Evolutionary conservation across 2,888 invertebrate species (phyloP).

Genomic region (Malthinus seriepunctatus): DNA sequence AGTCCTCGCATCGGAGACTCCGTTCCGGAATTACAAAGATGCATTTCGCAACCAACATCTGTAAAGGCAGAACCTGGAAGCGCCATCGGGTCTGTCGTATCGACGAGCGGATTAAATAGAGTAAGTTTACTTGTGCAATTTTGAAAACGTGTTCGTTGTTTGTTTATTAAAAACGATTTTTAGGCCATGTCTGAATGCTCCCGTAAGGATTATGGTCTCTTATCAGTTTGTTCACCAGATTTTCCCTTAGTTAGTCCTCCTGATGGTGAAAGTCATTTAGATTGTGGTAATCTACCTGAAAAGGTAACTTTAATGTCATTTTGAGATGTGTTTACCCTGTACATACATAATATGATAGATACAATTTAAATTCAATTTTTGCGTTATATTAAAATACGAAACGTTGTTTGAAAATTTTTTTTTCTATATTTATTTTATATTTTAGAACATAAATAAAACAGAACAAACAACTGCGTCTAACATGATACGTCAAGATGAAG

Average conservation of each 20-base stretch:
- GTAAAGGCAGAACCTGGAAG: slow-evolving; percentile 62
- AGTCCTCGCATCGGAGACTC: slow-evolving; percentile 34
- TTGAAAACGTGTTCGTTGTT: neutral
- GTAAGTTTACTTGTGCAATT: slow-evolving; percentile 35
- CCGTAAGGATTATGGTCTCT: slow-evolving; percentile 59
- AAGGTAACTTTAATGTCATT: slow-evolving; percentile 43
- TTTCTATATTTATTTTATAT: neutral
- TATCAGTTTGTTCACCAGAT: slow-evolving; percentile 54
- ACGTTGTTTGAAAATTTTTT: too few relatives aligned
- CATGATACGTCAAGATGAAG: slow-evolving; percentile 51
- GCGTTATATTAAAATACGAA: too few relatives aligned
- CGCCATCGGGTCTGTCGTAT: slow-evolving; percentile 54
- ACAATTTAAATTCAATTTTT: too few relatives aligned
- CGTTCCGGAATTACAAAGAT: slow-evolving; percentile 47
- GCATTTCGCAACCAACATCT: slow-evolving; percentile 60
- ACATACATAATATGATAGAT: too few relatives aligned
- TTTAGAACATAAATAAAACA: slow-evolving; percentile 13
- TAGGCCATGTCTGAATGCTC: slow-evolving; percentile 63
- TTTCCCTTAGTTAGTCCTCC: slow-evolving; percentile 54
- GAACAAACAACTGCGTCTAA: slow-evolving; percentile 11
- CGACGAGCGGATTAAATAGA: slow-evolving; percentile 53
- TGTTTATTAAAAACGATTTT: slow-evolving; percentile 29
- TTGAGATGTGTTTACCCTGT: neutral
- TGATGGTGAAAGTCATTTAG: slow-evolving; percentile 48
- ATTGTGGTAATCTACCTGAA: slow-evolving; percentile 40